phyloP scores from a whole-genome alignment of 2,888 invertebrate species.

The Caenorhabditis doughertyi region DNA sequence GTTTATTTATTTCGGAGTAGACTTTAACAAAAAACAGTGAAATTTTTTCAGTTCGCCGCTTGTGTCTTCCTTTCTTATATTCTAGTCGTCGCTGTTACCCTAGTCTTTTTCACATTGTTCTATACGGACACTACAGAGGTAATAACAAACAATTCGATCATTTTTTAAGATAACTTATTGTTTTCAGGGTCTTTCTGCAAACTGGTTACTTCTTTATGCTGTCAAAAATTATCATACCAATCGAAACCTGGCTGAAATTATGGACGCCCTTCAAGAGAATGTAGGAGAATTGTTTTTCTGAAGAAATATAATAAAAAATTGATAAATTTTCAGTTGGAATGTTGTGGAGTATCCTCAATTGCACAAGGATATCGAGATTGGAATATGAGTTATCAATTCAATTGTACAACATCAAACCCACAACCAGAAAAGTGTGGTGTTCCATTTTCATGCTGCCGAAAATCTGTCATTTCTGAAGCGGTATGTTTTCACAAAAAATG shows the following conservation, averaged over 20 bases:
- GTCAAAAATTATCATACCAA: conserved; percentile 81
- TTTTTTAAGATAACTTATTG: conserved; percentile 23
- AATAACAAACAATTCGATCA: conserved; percentile 21
- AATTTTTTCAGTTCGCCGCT: conserved; percentile 80
- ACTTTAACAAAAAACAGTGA: background rate
- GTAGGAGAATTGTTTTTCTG: conserved; percentile 58
- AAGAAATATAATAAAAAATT: background rate
- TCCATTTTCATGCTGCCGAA: conserved; percentile 84
- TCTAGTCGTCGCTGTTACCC: conserved; percentile 78
- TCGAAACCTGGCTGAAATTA: conserved; percentile 81
- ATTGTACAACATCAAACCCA: conserved; percentile 82
- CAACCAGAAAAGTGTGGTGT: conserved; percentile 84
- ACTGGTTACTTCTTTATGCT: conserved; percentile 78
- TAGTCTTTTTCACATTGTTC: conserved; percentile 81
- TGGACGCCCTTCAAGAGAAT: conserved; percentile 82
- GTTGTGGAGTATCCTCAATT: conserved; percentile 83
- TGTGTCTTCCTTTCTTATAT: conserved; percentile 81
- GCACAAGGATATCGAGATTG: conserved; percentile 84
- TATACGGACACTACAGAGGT: conserved; percentile 80
- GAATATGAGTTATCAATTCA: conserved; percentile 84
- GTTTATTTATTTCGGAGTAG: conserved; percentile 16
- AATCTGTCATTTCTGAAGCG: conserved; percentile 78
- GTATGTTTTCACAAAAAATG: conserved; percentile 56
- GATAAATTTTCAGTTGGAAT: conserved; percentile 83
- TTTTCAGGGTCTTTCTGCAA: conserved; percentile 77